These are phyloP conservation scores for Centropyge bicolor DNA, from an alignment of 2,797 vertebrate genomes.

Conservation along the genomic window DNA sequence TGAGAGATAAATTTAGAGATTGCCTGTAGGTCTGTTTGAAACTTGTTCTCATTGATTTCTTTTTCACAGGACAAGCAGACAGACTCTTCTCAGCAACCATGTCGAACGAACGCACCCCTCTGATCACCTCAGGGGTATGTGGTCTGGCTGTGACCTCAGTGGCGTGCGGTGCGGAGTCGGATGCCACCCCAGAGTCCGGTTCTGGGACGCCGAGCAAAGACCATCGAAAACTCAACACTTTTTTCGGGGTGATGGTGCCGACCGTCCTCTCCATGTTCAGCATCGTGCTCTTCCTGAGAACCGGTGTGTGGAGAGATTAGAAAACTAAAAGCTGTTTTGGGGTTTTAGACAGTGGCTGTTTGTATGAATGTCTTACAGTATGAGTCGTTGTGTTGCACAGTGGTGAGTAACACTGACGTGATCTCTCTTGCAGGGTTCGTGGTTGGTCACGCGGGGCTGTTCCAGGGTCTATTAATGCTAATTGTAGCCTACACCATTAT, in stretches of 20 bases:
- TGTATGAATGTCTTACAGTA: constrained; percentile 3
- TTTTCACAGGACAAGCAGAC: constrained; percentile 30
- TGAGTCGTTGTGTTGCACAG: constrained; percentile 42
- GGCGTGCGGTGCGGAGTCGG: constrained; percentile 54
- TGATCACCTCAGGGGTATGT: constrained; percentile 88
- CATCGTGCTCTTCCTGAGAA: constrained; percentile 92
- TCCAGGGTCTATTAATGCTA: constrained; percentile 92
- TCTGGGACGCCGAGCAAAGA: constrained; percentile 51
- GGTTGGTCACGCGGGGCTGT: constrained; percentile 91
- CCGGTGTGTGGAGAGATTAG: constrained; percentile 78
- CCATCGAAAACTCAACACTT: constrained; percentile 88
- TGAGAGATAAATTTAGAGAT: background rate
- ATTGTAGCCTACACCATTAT: constrained; percentile 93
- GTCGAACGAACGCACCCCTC: constrained; percentile 90
- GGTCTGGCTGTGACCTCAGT: constrained; percentile 76
- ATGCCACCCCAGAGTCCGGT: constrained; percentile 47
- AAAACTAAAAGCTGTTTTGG: background rate
- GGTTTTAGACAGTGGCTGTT: constrained; percentile 6
- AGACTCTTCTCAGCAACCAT: constrained; percentile 74
- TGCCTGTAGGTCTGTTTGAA: background rate
- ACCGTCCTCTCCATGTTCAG: constrained; percentile 96
- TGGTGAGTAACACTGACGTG: constrained; percentile 37
- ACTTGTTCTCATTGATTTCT: background rate
- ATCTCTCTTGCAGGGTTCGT: constrained; percentile 84
- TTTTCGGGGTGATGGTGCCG: constrained; percentile 94